A percentile compares a stretch with the other conserved stretches of the same genome.
Evolutionary conservation across 2,888 invertebrate species (phyloP).

Genomic region (Scaptodrosophila latifasciaeformis): DNA sequence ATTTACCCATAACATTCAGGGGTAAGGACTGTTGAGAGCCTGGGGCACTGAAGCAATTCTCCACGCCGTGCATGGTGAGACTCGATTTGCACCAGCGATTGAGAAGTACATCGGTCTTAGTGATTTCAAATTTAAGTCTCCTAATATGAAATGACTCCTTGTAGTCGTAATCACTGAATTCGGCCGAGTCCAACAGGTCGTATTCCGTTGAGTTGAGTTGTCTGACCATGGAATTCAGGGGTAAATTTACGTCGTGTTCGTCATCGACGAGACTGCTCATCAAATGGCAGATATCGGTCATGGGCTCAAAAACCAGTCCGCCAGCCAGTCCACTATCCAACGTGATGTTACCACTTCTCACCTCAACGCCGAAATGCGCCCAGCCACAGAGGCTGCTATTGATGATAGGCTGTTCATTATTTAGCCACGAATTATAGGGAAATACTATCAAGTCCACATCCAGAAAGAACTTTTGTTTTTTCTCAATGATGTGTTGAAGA

Average conservation of each 20-base stretch:
- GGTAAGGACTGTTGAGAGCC: slow-evolving; percentile 17
- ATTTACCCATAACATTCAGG: slow-evolving; percentile 36
- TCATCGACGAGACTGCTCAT: slow-evolving; percentile 32
- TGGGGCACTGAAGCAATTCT: slow-evolving; percentile 23
- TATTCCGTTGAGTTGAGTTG: slow-evolving; percentile 17
- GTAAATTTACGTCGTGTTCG: slow-evolving; percentile 14
- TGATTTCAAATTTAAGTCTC: slow-evolving; percentile 20
- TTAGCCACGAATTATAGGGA: slow-evolving; percentile 35
- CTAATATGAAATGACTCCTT: slow-evolving; percentile 29
- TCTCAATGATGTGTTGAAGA: slow-evolving; percentile 14
- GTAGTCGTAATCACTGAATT: slow-evolving; percentile 29
- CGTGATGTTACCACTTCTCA: slow-evolving; percentile 29
- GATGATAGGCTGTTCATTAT: slow-evolving; percentile 19
- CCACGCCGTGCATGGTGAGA: slow-evolving; percentile 41
- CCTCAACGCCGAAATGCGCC: slow-evolving; percentile 31
- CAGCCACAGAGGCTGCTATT: slow-evolving; percentile 37
- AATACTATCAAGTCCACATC: slow-evolving; percentile 38
- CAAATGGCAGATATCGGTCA: slow-evolving; percentile 41
- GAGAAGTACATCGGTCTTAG: slow-evolving; percentile 24
- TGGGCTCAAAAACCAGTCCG: slow-evolving; percentile 42
- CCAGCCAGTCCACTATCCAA: slow-evolving; percentile 35
- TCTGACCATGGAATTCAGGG: slow-evolving; percentile 1
- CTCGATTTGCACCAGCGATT: slow-evolving; percentile 39
- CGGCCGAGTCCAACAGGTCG: slow-evolving; percentile 29
- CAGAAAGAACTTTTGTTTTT: slow-evolving; percentile 18